Conservation (phyloP, 2,797 vertebrate species). For the Pteropus rufus region DNA sequence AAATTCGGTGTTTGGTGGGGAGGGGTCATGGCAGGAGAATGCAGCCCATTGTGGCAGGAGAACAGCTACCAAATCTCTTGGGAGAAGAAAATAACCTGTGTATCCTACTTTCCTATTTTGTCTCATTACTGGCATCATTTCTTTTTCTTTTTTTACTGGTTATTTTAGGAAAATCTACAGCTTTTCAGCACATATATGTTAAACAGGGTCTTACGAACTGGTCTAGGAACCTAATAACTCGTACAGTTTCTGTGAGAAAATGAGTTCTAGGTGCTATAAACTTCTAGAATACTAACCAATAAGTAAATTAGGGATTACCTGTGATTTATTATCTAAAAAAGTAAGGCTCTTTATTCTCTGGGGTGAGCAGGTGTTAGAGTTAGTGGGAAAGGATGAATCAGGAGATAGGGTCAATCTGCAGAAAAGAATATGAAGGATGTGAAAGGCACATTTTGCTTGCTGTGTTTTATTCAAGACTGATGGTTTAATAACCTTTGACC, state of each 20-base stretch:
- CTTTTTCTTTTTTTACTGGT: background rate
- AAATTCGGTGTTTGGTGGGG: background rate
- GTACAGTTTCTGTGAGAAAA: constrained; percentile 27
- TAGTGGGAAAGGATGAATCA: background rate
- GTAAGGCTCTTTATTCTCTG: background rate
- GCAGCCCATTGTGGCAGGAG: background rate
- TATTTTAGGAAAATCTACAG: background rate
- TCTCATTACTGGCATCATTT: background rate
- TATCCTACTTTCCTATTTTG: background rate
- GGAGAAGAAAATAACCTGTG: background rate
- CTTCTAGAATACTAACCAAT: background rate
- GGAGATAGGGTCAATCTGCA: background rate
- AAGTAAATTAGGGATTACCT: background rate
- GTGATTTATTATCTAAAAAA: background rate
- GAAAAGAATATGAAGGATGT: background rate
- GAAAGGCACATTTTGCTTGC: background rate
- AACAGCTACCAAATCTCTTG: background rate
- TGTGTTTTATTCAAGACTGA: background rate
- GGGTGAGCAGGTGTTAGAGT: background rate
- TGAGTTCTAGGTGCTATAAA: background rate
- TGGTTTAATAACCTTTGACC: background rate
- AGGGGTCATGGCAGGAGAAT: background rate
- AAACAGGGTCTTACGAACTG: background rate
- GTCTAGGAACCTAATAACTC: background rate
- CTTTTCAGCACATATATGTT: background rate